phyloP scores from a whole-genome alignment of 1,140 invertebrate genomes.

The Ceratosolen fusciceps region DNA sequence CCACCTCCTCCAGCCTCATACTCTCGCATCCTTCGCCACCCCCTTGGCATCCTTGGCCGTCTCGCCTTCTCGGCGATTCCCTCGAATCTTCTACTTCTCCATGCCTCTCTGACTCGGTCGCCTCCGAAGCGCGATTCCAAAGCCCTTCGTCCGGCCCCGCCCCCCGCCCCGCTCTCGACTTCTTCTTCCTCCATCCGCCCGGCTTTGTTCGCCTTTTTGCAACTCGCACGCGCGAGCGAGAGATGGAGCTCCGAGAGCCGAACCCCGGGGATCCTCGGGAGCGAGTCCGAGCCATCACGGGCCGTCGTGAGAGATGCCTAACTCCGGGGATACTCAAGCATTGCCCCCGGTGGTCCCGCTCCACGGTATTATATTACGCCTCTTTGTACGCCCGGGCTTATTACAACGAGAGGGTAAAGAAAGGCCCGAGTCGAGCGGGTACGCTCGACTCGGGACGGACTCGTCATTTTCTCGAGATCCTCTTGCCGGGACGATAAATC shows the following conservation, averaged over 20 bases:
- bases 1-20: constrained; percentile 49
- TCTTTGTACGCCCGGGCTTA: background rate
- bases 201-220: background rate
- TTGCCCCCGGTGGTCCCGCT: constrained; percentile 42
- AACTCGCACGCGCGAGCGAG: constrained; percentile 24
- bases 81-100: constrained; percentile 20
- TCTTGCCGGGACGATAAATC: background rate
- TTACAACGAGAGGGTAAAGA: constrained; percentile 8
- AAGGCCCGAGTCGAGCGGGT: background rate
- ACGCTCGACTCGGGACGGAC: background rate
- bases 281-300: constrained; percentile 21
- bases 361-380: background rate
- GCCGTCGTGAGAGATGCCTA: background rate
- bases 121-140: background rate
- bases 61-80: constrained; percentile 50
- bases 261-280: constrained; percentile 28
- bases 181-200: constrained; percentile 42
- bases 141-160: constrained; percentile 42
- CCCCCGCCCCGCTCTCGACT: constrained; percentile 51
- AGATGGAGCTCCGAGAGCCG: constrained; percentile 51
- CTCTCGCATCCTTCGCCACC: constrained; percentile 43
- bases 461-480: constrained; percentile 8
- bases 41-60: constrained; percentile 35
- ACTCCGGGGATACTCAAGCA: constrained; percentile 23
- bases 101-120: background rate